Conservation (phyloP, 2,113 vertebrate genomes). For the Otocyon megalotis region DNA sequence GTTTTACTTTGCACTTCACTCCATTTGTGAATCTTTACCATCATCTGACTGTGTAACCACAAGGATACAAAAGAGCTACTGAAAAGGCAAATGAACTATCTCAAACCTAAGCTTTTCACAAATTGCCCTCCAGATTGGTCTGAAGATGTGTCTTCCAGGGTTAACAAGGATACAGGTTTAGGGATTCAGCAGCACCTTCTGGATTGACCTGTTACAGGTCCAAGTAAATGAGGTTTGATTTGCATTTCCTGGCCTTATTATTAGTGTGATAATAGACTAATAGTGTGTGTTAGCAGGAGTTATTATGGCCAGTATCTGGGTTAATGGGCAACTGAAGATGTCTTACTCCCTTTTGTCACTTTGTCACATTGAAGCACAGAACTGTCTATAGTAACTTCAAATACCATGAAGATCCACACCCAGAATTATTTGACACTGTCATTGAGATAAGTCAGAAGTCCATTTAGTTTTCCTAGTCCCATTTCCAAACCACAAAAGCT, state of each 20-base stretch:
- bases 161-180: slow-evolving; percentile 39
- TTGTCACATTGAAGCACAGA: background rate
- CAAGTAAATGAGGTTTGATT: background rate
- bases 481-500: background rate
- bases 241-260: slow-evolving; percentile 37
- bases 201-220: background rate
- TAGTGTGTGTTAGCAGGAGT: slow-evolving; percentile 52
- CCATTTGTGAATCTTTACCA: background rate
- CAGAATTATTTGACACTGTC: background rate
- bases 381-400: background rate
- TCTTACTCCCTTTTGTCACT: background rate
- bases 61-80: background rate
- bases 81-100: background rate
- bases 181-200: slow-evolving; percentile 57
- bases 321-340: slow-evolving; percentile 73
- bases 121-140: slow-evolving; percentile 61
- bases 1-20: background rate
- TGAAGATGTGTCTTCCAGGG: slow-evolving; percentile 64
- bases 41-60: background rate
- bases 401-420: background rate
- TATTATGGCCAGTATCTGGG: slow-evolving; percentile 61
- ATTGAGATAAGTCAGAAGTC: background rate
- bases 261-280: background rate
- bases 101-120: background rate
- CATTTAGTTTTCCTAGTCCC: background rate